phyloP scores from a whole-genome alignment of 2,888 invertebrate genomes.

The Rhodophaea formosa region DNA sequence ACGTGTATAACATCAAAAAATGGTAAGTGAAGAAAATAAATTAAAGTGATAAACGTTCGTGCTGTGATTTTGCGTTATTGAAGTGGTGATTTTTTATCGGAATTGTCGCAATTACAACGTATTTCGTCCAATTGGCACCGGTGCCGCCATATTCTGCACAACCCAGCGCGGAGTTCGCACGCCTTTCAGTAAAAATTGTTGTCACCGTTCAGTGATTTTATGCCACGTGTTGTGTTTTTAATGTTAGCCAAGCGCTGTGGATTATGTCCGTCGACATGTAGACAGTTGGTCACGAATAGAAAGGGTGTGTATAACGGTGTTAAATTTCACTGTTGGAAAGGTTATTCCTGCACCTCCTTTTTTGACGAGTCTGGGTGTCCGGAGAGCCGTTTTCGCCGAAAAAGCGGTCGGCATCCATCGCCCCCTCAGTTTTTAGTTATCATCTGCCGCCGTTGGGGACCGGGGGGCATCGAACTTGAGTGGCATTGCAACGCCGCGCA shows the following conservation, averaged over 20 bases:
- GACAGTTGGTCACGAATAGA: constrained; percentile 35
- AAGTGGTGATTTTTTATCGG: constrained; percentile 42
- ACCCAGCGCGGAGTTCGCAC: constrained; percentile 71
- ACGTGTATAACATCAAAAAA: constrained; percentile 79
- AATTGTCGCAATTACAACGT: constrained; percentile 54
- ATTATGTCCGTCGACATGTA: constrained; percentile 32
- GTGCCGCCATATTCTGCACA: constrained; percentile 81
- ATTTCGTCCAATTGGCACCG: constrained; percentile 61
- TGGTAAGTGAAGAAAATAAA: constrained; percentile 76
- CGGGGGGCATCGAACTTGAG: constrained; percentile 71
- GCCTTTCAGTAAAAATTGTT: constrained; percentile 72
- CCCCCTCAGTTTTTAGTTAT: constrained; percentile 34
- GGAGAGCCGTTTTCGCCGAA: constrained; percentile 32
- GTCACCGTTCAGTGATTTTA: constrained; percentile 78
- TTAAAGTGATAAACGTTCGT: constrained; percentile 58
- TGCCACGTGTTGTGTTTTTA: constrained; percentile 75
- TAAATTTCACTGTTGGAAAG: constrained; percentile 75
- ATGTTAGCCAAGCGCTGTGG: constrained; percentile 33
- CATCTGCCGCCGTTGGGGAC: constrained; percentile 47
- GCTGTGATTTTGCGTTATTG: constrained; percentile 48
- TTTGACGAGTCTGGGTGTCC: constrained; percentile 53
- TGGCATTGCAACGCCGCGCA: constrained; percentile 72
- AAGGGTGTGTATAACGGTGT: constrained; percentile 56
- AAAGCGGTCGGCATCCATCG: constrained; percentile 32
- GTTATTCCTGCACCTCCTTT: constrained; percentile 74